Evolutionary conservation across 1,140 invertebrate species (phyloP), one percentile per base, ranked within the genome.

Genomic region (Triops cancriformis): DNA sequence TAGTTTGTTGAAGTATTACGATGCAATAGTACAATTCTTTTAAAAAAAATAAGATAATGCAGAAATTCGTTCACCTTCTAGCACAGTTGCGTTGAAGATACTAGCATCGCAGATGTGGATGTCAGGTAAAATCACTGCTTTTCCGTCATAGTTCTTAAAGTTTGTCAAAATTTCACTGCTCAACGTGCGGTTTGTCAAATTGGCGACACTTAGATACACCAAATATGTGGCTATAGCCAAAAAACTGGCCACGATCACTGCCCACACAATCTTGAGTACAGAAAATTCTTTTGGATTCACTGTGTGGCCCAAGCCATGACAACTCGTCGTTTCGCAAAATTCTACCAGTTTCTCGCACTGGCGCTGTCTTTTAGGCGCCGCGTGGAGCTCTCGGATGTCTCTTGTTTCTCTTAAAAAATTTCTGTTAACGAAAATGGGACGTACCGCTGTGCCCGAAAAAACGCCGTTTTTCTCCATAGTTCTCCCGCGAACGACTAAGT

Each of bases 21-120:
- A 37, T 37, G 31, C 7, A 37, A 37, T 4, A 37, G 31, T 37
- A 4, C 31, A 37, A 37, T 37, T 3, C n/a, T n/a, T n/a, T n/a
- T n/a, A n/a, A n/a, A n/a, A n/a, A n/a, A n/a, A n/a, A n/a, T n/a
- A n/a, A n/a, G n/a, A n/a, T n/a, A n/a, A n/a, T n/a, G n/a, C n/a
- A n/a, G n/a, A n/a, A n/a, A n/a, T n/a, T n/a, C n/a, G n/a, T n/a
- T 41, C 43, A 78, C 77, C 73, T 45, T 73, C 26, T 11, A 78
- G 77, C 14, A 26, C 26, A 0, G 72, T 42, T 12, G 3, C 26
- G n/a, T 45, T 78, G 72, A 78, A 73, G 26, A 78, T 73, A 1
- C 42, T 73, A 10, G 77, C 74, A 31, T 78, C 77, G 23, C 77
- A 78, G 1, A 78, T 73, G n/a, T 78, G 77, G 12, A 78, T 78